These are phyloP conservation scores for Illadopsis cleaveri DNA, from an alignment of 2,113 vertebrate species.

Conservation along the genomic window DNA sequence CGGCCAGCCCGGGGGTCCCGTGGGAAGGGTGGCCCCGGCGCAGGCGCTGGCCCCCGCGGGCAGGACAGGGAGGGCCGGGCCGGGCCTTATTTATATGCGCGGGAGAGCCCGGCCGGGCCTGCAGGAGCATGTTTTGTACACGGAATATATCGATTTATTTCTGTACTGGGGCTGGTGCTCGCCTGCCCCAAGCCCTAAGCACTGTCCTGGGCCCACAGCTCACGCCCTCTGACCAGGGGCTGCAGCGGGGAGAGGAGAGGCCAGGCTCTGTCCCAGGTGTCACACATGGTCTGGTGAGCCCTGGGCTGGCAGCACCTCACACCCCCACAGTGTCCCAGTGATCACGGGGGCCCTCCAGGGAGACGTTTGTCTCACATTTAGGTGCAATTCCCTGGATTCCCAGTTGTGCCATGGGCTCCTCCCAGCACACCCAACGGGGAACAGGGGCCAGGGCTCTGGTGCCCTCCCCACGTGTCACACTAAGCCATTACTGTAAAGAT, in stretches of 20 bases:
- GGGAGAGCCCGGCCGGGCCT: neutral
- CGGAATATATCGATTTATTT: neutral
- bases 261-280: too few relatives aligned
- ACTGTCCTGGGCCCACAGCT: too few relatives aligned
- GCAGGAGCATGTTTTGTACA: conserved; percentile 16
- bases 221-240: neutral
- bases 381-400: neutral
- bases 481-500: neutral
- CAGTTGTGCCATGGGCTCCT: neutral
- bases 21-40: neutral
- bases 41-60: conserved; percentile 3
- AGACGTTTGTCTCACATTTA: rapidly evolving
- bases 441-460: neutral
- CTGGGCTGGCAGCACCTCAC: neutral
- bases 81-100: neutral
- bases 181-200: neutral
- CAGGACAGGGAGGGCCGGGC: neutral
- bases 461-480: rapidly evolving
- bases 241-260: rapidly evolving
- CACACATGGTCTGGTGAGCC: rapidly evolving
- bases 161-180: neutral
- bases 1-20: neutral
- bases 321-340: rapidly evolving
- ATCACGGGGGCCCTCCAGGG: rapidly evolving
- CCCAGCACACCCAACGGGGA: rapidly evolving